These are phyloP conservation scores for Crenuchus spilurus DNA, from an alignment of 2,797 vertebrate species.

Conservation along the genomic window DNA sequence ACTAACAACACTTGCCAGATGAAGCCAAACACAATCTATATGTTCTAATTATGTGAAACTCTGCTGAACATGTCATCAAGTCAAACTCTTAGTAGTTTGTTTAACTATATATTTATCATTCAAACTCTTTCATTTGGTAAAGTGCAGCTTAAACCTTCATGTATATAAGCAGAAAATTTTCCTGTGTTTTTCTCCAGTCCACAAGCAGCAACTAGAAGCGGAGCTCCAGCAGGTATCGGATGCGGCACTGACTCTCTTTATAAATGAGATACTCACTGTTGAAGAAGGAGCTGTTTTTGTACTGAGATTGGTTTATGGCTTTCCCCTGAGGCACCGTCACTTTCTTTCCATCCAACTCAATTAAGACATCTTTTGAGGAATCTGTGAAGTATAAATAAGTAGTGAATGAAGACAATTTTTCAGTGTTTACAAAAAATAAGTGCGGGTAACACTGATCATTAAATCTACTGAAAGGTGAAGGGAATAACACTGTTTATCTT, in stretches of 20 bases:
- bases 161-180: not conserved
- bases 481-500: no score
- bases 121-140: not conserved
- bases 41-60: not conserved
- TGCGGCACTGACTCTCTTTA: slow-evolving; percentile 86
- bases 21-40: not conserved
- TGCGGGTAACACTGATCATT: no score
- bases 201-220: slow-evolving; percentile 62
- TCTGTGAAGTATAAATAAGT: slow-evolving; percentile 68
- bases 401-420: not conserved
- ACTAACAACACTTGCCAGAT: not conserved
- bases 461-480: no score
- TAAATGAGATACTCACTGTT: slow-evolving; percentile 94
- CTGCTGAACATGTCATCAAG: not conserved
- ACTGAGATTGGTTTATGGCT: slow-evolving; percentile 68
- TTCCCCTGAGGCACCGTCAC: slow-evolving; percentile 85
- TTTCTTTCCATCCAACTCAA: slow-evolving; percentile 80
- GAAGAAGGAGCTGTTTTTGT: slow-evolving; percentile 69
- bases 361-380: slow-evolving; percentile 72
- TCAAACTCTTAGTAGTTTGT: slow-evolving; percentile 12
- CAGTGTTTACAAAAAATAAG: no score
- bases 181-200: not conserved
- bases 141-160: slow-evolving; percentile 1
- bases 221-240: slow-evolving; percentile 89
- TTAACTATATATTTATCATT: not conserved